phyloP scores from a whole-genome alignment of 2,888 invertebrate species.

The Scaptodrosophila latifasciaeformis region DNA sequence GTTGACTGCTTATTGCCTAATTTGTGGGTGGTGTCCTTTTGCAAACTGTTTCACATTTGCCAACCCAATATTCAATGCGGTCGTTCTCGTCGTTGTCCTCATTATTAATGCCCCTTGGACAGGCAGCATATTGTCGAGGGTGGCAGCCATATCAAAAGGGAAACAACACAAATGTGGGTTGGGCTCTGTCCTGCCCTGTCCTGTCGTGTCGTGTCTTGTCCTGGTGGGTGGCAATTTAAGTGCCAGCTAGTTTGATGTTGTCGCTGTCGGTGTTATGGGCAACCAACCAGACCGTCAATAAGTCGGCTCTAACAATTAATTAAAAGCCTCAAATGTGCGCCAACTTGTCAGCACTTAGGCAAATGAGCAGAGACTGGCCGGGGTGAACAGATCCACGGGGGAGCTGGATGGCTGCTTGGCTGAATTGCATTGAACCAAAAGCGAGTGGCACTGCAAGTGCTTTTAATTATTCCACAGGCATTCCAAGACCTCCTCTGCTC shows the following conservation, averaged over 20 bases:
- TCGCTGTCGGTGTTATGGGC: slow-evolving; percentile 43
- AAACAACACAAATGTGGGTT: no score
- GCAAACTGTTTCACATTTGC: slow-evolving; percentile 61
- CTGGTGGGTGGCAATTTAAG: slow-evolving; percentile 49
- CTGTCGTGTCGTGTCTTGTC: background rate
- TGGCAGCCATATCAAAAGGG: no score
- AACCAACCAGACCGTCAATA: slow-evolving; percentile 62
- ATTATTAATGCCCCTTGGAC: slow-evolving; percentile 32
- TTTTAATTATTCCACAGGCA: background rate
- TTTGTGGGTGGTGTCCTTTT: slow-evolving; percentile 65
- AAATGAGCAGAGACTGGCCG: slow-evolving; percentile 54
- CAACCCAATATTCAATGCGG: background rate
- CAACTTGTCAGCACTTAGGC: slow-evolving; percentile 51
- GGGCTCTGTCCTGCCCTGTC: no score
- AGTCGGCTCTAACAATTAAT: slow-evolving; percentile 63
- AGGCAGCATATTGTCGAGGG: slow-evolving; percentile 58
- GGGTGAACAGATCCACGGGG: slow-evolving; percentile 16
- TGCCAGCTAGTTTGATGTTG: slow-evolving; percentile 53
- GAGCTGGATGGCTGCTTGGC: no score
- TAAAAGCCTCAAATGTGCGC: slow-evolving; percentile 55
- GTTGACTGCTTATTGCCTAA: slow-evolving; percentile 47
- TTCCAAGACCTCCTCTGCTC: no score
- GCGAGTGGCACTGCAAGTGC: no score
- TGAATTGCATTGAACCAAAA: background rate
- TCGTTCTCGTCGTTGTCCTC: background rate